A percentile compares a stretch with the other conserved stretches of the same genome.
phyloP scores from a whole-genome alignment of 2,797 vertebrate genomes.

The Melanotaenia nigrans region DNA sequence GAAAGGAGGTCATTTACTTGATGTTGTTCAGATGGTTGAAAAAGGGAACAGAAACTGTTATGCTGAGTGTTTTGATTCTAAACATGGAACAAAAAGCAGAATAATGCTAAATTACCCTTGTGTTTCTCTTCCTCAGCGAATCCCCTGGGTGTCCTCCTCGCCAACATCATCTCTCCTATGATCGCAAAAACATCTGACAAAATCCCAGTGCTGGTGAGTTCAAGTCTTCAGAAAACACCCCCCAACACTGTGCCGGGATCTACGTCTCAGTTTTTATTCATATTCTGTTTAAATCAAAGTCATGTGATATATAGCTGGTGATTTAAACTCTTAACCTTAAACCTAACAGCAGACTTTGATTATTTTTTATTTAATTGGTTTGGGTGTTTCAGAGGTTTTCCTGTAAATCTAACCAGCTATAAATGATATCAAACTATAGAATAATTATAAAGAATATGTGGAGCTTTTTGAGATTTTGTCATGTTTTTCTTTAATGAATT shows the following conservation, averaged over 20 bases:
- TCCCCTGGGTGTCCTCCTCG: slow-evolving; percentile 90
- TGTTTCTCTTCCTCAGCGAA: slow-evolving; percentile 83
- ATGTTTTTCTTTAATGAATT: neutral
- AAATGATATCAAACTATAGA: no score
- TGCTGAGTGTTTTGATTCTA: neutral
- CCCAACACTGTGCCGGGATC: neutral
- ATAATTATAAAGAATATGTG: no score
- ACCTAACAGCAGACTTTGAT: neutral
- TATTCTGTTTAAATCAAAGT: no score
- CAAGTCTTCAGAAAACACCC: neutral
- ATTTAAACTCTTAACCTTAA: neutral
- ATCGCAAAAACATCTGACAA: slow-evolving; percentile 73
- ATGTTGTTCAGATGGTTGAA: neutral
- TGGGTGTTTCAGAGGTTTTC: no score
- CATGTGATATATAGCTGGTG: neutral
- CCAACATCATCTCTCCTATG: slow-evolving; percentile 89
- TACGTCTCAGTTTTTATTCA: no score
- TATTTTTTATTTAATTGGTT: no score
- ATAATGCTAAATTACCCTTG: neutral
- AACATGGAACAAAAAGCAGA: slow-evolving; percentile 7
- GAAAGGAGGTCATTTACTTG: no score
- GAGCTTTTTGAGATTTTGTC: neutral
- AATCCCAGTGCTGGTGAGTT: slow-evolving; percentile 88
- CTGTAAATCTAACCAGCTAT: no score
- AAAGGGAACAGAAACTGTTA: slow-evolving; percentile 1